These are phyloP conservation scores for Cantharis flavilabris DNA, from an alignment of 2,888 invertebrate species.

Conservation along the genomic window DNA sequence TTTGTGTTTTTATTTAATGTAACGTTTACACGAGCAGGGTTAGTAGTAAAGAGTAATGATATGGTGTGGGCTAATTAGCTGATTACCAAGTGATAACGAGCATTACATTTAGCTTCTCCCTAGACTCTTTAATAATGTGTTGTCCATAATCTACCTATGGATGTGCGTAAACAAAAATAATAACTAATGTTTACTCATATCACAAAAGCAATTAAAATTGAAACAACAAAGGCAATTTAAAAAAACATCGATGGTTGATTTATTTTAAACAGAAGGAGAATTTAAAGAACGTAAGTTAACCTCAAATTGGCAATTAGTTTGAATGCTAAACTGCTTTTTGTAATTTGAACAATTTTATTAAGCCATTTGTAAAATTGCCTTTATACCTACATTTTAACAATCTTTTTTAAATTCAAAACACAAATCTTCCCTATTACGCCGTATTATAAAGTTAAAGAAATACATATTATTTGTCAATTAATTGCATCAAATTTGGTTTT, in stretches of 20 bases:
- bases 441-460: neutral
- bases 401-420: neutral
- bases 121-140: neutral
- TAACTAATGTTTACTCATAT: neutral
- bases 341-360: neutral
- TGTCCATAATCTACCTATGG: neutral
- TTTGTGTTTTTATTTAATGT: neutral
- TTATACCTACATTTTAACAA: neutral
- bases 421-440: neutral
- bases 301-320: constrained; percentile 1
- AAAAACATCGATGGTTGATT: neutral
- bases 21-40: neutral
- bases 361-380: neutral
- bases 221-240: neutral
- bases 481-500: neutral
- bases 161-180: neutral
- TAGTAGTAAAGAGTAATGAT: neutral
- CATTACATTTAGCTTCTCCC: neutral
- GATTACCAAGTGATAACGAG: neutral
- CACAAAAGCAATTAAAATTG: neutral
- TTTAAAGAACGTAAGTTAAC: constrained; percentile 3
- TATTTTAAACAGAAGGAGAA: neutral
- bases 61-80: neutral
- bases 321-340: neutral
- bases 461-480: neutral